phyloP scores from a whole-genome alignment of 2,113 vertebrate genomes.

The Danionella cerebrum region DNA sequence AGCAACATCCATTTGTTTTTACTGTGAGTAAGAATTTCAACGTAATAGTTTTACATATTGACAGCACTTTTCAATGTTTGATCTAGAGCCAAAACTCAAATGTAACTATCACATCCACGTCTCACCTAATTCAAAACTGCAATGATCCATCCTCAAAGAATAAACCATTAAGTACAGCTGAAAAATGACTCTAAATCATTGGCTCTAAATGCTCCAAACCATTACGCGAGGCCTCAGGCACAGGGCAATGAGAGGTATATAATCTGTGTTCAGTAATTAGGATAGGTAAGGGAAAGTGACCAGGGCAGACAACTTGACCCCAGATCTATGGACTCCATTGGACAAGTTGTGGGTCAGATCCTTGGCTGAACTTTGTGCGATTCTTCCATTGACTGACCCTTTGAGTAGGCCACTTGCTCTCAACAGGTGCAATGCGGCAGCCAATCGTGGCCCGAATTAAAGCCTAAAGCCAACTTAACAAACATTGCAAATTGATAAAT shows the following conservation, averaged over 20 bases:
- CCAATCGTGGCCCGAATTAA: constrained; percentile 28
- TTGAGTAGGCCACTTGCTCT: neutral
- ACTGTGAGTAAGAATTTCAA: too few species aligned
- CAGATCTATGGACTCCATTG: constrained; percentile 68
- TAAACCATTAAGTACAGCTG: too few species aligned
- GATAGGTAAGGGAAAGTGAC: constrained; percentile 44
- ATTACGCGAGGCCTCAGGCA: neutral
- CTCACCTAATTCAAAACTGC: too few species aligned
- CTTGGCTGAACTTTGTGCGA: constrained; percentile 42
- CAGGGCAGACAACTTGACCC: constrained; percentile 70
- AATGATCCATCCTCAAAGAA: too few species aligned
- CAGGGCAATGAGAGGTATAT: constrained; percentile 36
- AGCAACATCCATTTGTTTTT: too few species aligned
- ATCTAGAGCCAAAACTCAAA: too few species aligned
- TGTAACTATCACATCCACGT: too few species aligned
- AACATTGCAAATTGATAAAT: constrained; percentile 79
- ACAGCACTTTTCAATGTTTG: too few species aligned
- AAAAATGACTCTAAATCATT: too few species aligned
- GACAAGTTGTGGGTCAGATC: constrained; percentile 53
- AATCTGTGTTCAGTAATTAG: constrained; percentile 60
- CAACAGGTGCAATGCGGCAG: constrained; percentile 20
- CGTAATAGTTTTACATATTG: too few species aligned
- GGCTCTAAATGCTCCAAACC: neutral
- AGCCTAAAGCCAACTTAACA: constrained; percentile 64
- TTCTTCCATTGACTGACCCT: constrained; percentile 34